Evolutionary conservation across 2,888 invertebrate species (phyloP).

Genomic region (Polymixis flavicincta): DNA sequence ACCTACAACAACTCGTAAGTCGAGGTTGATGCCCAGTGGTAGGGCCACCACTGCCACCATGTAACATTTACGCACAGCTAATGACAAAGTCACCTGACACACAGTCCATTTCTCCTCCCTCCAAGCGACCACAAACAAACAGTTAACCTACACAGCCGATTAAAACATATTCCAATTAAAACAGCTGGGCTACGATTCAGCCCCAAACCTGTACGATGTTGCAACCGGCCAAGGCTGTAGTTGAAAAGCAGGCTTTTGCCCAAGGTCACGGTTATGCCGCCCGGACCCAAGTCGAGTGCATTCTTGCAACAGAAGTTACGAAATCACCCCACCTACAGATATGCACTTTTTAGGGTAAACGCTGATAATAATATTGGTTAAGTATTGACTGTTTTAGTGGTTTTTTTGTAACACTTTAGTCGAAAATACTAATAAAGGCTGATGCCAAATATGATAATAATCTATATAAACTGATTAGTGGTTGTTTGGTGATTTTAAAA

Average conservation of each 20-base stretch:
- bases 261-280: slow-evolving; percentile 68
- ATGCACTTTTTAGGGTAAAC: slow-evolving; percentile 36
- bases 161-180: slow-evolving; percentile 58
- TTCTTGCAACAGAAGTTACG: slow-evolving; percentile 66
- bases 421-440: not conserved
- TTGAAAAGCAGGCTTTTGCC: slow-evolving; percentile 59
- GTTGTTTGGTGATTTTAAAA: not conserved
- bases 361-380: slow-evolving; percentile 7
- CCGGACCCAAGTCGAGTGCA: slow-evolving; percentile 49
- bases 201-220: slow-evolving; percentile 63
- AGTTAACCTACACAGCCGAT: slow-evolving; percentile 32
- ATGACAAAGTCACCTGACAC: slow-evolving; percentile 9
- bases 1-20: no score
- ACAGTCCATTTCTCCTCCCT: not conserved
- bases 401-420: slow-evolving; percentile 4
- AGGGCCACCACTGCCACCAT: no score
- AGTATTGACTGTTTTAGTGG: not conserved
- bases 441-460: not conserved
- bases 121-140: not conserved
- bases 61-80: not conserved
- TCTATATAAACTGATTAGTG: not conserved
- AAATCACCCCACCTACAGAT: slow-evolving; percentile 49
- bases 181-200: slow-evolving; percentile 51
- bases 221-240: slow-evolving; percentile 64
- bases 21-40: no score